Conservation (phyloP, 2,888 invertebrate species). For the Bombyx huttoni region DNA sequence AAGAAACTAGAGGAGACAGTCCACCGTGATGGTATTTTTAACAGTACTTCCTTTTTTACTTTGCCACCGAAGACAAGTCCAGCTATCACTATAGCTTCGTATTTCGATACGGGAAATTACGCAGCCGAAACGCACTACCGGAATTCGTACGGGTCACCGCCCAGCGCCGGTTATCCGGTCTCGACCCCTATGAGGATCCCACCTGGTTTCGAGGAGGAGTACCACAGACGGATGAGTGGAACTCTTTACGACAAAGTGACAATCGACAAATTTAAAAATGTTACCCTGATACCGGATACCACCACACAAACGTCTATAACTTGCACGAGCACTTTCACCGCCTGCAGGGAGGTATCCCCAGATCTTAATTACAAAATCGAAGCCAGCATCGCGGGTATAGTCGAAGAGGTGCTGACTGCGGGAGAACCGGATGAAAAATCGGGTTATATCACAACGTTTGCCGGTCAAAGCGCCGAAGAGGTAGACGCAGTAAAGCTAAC, state of each 20-base stretch:
- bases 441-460: background rate
- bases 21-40: constrained; percentile 9
- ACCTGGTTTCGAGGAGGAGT: constrained; percentile 56
- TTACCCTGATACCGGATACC: constrained; percentile 27
- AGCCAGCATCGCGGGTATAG: constrained; percentile 10
- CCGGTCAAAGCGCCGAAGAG: background rate
- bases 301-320: constrained; percentile 29
- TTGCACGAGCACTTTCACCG: constrained; percentile 14
- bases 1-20: constrained; percentile 36
- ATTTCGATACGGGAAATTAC: constrained; percentile 62
- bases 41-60: constrained; percentile 1
- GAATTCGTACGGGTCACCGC: constrained; percentile 35
- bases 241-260: constrained; percentile 7
- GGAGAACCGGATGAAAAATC: background rate
- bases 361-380: constrained; percentile 13
- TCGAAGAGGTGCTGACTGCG: constrained; percentile 11
- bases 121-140: constrained; percentile 53
- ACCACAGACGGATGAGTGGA: constrained; percentile 19
- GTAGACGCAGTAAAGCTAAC: background rate
- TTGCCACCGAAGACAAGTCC: constrained; percentile 24
- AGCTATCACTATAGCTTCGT: constrained; percentile 46
- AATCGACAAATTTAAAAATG: background rate
- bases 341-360: background rate
- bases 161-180: constrained; percentile 11
- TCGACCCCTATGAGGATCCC: constrained; percentile 30